These are phyloP conservation scores for Notodonta ziczac DNA, from an alignment of 2,888 invertebrate species.

Conservation along the genomic window DNA sequence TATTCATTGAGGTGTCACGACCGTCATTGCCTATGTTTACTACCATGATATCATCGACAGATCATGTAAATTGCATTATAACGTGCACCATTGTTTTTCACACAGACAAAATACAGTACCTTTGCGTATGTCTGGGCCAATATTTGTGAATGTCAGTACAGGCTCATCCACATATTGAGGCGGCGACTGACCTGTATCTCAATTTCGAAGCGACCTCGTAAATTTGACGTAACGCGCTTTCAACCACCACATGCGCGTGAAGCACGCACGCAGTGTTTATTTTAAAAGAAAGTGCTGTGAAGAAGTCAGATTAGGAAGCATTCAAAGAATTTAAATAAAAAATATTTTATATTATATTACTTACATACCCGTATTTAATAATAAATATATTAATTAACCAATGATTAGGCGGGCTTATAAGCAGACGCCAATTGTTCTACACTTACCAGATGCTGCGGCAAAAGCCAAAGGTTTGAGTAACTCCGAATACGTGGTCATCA, in stretches of 20 bases:
- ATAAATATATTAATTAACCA: no score
- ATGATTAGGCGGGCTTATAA: no score
- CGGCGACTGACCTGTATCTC: neutral
- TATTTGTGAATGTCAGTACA: constrained; percentile 18
- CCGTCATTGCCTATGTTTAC: constrained; percentile 44
- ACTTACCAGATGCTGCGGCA: no score
- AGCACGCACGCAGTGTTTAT: no score
- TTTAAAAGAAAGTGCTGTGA: no score
- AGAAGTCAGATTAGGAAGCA: no score
- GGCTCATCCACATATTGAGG: constrained; percentile 22
- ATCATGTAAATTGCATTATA: constrained; percentile 36
- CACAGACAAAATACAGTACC: constrained; percentile 27
- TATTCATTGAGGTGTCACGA: constrained; percentile 38
- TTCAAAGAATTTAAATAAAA: no score
- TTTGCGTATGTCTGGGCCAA: neutral
- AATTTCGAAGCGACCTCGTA: neutral
- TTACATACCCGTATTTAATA: no score
- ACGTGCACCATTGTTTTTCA: constrained; percentile 35
- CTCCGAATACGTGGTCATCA: no score
- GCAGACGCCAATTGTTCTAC: no score
- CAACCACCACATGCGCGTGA: neutral
- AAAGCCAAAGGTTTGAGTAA: no score
- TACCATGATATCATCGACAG: constrained; percentile 41
- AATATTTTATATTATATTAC: no score
- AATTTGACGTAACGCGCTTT: neutral